Evolutionary conservation across 2,113 vertebrate species (phyloP), one percentile per base, ranked within the genome.

Genomic region (Cacatua alba): DNA sequence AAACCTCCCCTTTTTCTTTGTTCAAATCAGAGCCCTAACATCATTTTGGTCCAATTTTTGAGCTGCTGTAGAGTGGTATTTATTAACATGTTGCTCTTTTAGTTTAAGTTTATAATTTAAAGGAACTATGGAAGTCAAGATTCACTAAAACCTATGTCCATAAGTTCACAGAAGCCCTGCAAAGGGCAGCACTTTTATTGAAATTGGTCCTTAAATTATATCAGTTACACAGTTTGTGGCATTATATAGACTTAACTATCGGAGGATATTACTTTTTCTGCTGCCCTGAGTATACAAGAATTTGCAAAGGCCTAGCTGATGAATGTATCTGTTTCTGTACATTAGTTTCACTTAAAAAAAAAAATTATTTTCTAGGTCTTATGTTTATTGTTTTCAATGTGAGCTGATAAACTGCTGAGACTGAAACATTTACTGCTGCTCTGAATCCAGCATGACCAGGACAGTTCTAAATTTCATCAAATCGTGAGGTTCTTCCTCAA

Each of bases 91-190:
- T 59, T 94, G 26, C 17, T 68, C 12, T 85, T 95, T 74, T 20
- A 88, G 11, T 79, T 72, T 85, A 95, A 37, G 9, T 63, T 59
- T 76, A 41, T 84, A 94, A 92, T 91, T 96, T 94, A 95, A 94
- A 94, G 29, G 51, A 94, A 85, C n/a, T 46, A 19, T 52, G n/a
- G 86, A 96, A 71, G 28, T 80, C 86, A 92, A 76, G 25, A 77
- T 51, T 82, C 57, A 64, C 33, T 85, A 92, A 96, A 93, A 92
- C 9, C 31, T 84, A 18, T 74, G 52, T 78, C 51, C 49, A 43
- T 31, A 76, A 82, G 53, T 90, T 96, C 90, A 97, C 46, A 79
- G 83, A 88, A 91, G 13, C 59, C 43, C 62, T 88, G 11, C n/a
- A 80, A 74, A 90, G 19, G 17, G 43, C 68, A 10, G 10, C 21